Evolutionary conservation across 2,888 invertebrate species (phyloP), one percentile per base, ranked within the genome.

Genomic region (Caenorhabditis auriculariae): DNA sequence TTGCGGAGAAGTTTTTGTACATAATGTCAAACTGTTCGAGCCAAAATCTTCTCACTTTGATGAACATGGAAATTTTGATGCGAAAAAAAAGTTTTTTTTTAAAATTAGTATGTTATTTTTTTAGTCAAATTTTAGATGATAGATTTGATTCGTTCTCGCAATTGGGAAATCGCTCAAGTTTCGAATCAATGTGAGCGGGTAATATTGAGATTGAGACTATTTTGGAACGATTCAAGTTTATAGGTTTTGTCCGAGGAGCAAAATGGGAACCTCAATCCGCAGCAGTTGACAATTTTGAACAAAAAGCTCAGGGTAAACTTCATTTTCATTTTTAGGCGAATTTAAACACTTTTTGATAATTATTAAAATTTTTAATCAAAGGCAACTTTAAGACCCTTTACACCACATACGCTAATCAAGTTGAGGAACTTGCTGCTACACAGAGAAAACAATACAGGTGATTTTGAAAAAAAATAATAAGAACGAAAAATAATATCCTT

Each of bases 161-260:
- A 75, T 37, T 74, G 70, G 64, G 76, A 78, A 54, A 58, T 78
- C 9, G 72, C 77, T 35, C 51, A 61, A 19, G 37, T 77, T 46
- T 44, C 62, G 38, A 67, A 54, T 45, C 62, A 72, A 50, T 72
- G 76, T 44, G 75, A 74, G n/a, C n/a, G n/a, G n/a, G n/a, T n/a
- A n/a, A n/a, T n/a, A n/a, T n/a, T n/a, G n/a, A n/a, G n/a, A n/a
- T n/a, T n/a, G n/a, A n/a, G n/a, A n/a, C n/a, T n/a, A n/a, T n/a
- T n/a, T n/a, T n/a, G n/a, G n/a, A n/a, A n/a, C n/a, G n/a, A n/a
- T n/a, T n/a, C n/a, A n/a, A n/a, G n/a, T n/a, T n/a, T n/a, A 23
- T 53, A 52, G 32, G 57, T 68, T 12, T 49, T 75, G n/a, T 45
- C 38, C 9, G 66, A 57, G 37, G 58, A 54, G 1, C 42, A 62